phyloP scores from a whole-genome alignment of 2,888 invertebrate genomes.

The Cephus runcator region DNA sequence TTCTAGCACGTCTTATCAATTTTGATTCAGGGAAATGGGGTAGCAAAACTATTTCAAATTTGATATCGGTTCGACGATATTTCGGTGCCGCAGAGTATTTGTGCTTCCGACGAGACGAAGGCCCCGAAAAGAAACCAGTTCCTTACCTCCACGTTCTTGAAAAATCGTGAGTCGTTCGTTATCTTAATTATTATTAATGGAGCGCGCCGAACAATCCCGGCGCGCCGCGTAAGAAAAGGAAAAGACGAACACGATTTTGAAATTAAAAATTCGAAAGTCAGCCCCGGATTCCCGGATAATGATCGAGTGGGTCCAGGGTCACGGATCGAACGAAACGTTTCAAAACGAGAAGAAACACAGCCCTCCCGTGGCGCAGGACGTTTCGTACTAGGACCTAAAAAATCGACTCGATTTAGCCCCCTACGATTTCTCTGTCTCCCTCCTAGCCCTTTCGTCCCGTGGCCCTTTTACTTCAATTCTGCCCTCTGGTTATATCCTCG shows the following conservation, averaged over 20 bases:
- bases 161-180: conserved; percentile 22
- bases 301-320: conserved; percentile 19
- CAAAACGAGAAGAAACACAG: conserved; percentile 59
- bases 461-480: neutral
- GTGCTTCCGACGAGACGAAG: neutral
- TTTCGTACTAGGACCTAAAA: conserved; percentile 48
- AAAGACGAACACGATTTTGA: conserved; percentile 21
- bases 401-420: conserved; percentile 55
- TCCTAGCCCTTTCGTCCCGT: conserved; percentile 6
- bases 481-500: neutral
- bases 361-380: conserved; percentile 54
- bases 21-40: neutral
- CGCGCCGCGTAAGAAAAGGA: conserved; percentile 2
- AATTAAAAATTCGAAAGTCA: conserved; percentile 23
- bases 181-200: conserved; percentile 25
- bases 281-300: conserved; percentile 24
- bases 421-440: neutral
- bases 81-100: neutral
- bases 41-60: neutral
- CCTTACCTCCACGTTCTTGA: conserved; percentile 16
- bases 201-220: conserved; percentile 19
- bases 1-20: neutral
- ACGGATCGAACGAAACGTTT: conserved; percentile 51
- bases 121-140: conserved; percentile 13
- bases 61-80: neutral